Evolutionary conservation across 2,888 invertebrate species (phyloP), one percentile per base, ranked within the genome.

Genomic region (Zygaena filipendulae): DNA sequence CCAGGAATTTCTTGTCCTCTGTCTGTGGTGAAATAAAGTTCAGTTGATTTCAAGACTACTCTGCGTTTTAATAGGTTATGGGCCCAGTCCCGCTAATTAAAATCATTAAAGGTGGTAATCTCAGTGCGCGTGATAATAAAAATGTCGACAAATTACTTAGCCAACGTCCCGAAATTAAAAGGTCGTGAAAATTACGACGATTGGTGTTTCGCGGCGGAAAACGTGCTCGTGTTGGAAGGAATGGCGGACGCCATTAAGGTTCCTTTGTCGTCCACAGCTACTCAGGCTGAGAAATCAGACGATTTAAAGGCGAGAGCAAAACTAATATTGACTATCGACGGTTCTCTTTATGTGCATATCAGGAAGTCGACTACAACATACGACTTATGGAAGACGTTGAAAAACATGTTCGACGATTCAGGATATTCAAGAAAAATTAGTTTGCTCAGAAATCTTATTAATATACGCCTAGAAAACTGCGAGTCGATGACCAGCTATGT

Each of bases 301-400:
- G 33, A 39, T 30, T n/a, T 10, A 5, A 43, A 43, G 21, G 38
- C 42, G 1, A 39, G 26, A 25, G 42, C 42, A 1, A 43, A 46
- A 11, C 5, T 46, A 9, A 29, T 43, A 4, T 16, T 46, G 11
- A 46, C 44, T 0, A 40, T 44, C 4, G 44, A 43, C 11, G 13
- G 39, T 4, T 35, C 38, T 6, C 13, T 39, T 11, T 45, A 35
- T 13, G 41, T 40, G 3, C 45, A 45, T 20, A 41, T 43, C 4
- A 45, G 36, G 16, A 21, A 29, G 8, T 27, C 19, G 4, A 8
- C 12, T 2, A 38, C 33, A 11, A 21, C 33, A 13, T 22, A 29
- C 1, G 23, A 23, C 4, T 27, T 43, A n/a, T 42, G 43, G 42
- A 24, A 19, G 1, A 45, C 27, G 3, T 21, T 47, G 8, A 40